Evolutionary conservation across 2,888 invertebrate species (phyloP).

Genomic region (Campoletis raptor): DNA sequence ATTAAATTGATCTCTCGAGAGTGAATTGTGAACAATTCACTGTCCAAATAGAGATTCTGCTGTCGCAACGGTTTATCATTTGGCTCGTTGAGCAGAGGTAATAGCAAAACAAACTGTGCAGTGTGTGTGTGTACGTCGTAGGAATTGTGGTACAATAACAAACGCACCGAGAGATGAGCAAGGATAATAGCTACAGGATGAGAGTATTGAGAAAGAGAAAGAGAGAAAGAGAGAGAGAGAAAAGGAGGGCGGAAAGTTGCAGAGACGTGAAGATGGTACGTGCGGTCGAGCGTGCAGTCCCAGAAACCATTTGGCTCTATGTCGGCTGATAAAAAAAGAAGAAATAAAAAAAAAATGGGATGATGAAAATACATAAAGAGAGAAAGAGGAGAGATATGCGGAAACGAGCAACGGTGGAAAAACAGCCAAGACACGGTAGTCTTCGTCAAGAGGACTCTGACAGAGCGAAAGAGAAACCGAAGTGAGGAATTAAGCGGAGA

Average conservation of each 20-base stretch:
- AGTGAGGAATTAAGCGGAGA: slow-evolving; percentile 71
- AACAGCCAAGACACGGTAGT: slow-evolving; percentile 62
- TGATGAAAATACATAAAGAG: slow-evolving; percentile 43
- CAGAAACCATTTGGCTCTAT: slow-evolving; percentile 80
- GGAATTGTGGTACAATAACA: slow-evolving; percentile 63
- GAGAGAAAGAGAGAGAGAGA: slow-evolving; percentile 26
- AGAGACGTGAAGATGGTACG: slow-evolving; percentile 64
- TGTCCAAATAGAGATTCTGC: slow-evolving; percentile 60
- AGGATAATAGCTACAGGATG: slow-evolving; percentile 62
- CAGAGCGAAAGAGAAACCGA: slow-evolving; percentile 71
- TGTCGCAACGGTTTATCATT: slow-evolving; percentile 63
- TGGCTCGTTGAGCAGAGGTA: slow-evolving; percentile 75
- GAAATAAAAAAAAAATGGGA: slow-evolving; percentile 65
- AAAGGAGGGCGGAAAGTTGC: slow-evolving; percentile 46
- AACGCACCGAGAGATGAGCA: slow-evolving; percentile 64
- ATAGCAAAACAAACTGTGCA: slow-evolving; percentile 58
- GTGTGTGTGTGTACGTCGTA: slow-evolving; percentile 5
- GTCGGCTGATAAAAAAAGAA: slow-evolving; percentile 77
- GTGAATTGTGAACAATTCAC: slow-evolving; percentile 52
- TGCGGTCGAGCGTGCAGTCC: slow-evolving; percentile 76
- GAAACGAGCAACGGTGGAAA: slow-evolving; percentile 60
- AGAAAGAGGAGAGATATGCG: slow-evolving; percentile 54
- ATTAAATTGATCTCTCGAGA: slow-evolving; percentile 35
- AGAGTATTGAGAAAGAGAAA: slow-evolving; percentile 27
- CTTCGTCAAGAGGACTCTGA: slow-evolving; percentile 67